Conservation (phyloP, 2,113 vertebrate species). For the Tyrannus savana region DNA sequence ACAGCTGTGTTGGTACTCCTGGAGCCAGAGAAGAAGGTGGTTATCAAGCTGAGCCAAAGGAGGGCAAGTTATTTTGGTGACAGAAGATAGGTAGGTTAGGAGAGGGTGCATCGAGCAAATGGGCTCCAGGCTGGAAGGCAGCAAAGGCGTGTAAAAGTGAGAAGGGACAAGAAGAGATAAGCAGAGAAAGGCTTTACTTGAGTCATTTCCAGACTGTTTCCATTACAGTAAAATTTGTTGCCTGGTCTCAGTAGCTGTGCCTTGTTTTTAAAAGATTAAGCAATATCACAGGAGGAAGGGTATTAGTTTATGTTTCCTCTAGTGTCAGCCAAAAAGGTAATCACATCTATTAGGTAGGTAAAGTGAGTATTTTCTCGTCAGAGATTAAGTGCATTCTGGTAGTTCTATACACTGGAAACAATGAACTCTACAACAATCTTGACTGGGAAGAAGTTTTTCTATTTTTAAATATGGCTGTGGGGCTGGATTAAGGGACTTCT, state of each 20-base stretch:
- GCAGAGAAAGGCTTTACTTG: neutral
- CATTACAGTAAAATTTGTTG: neutral
- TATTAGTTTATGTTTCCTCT: slow-evolving; percentile 14
- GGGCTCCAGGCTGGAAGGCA: neutral
- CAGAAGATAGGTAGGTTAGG: neutral
- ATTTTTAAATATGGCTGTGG: neutral
- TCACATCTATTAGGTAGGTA: neutral
- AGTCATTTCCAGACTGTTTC: neutral
- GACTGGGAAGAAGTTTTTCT: neutral
- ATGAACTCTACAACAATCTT: neutral
- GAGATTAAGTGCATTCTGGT: neutral
- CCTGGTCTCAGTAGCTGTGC: neutral
- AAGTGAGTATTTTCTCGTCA: neutral
- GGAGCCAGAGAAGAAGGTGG: neutral
- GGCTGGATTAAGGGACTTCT: neutral
- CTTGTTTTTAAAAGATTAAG: slow-evolving; percentile 24
- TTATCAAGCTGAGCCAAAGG: neutral
- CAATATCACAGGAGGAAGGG: neutral
- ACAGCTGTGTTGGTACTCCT: neutral
- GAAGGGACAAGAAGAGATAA: neutral
- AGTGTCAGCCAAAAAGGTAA: neutral
- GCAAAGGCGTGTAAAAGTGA: neutral
- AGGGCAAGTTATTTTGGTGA: neutral
- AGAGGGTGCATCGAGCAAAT: neutral
- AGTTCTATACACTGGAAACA: neutral